Conservation (phyloP, 30 jellyfish, hydroid and myxozoan genomes). For the Phacellophora camtschatica region DNA sequence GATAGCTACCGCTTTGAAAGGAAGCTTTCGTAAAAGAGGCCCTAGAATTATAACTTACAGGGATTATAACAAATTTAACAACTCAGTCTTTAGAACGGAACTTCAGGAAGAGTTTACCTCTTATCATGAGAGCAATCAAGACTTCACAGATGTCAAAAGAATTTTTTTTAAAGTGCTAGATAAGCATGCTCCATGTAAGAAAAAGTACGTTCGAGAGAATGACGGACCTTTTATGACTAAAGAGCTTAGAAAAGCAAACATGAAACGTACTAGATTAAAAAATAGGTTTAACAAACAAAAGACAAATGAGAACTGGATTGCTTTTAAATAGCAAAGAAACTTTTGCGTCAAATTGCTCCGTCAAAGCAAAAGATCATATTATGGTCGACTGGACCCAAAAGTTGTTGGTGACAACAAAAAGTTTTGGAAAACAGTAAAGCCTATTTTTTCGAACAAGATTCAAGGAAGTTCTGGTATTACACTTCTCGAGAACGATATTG, state of each 20-base stretch:
- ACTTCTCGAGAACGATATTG: constrained; percentile 4
- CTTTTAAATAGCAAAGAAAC: constrained; percentile 28
- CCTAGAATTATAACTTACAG: constrained; percentile 12
- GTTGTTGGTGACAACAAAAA: constrained; percentile 4
- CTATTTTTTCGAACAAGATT: constrained; percentile 32
- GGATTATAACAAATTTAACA: neutral
- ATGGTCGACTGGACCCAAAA: constrained; percentile 33
- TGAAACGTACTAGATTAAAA: constrained; percentile 34
- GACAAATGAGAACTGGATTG: constrained; percentile 32
- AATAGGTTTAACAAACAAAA: constrained; percentile 13
- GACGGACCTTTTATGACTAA: too few species aligned
- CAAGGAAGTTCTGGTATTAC: constrained; percentile 12
- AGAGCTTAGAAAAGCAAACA: constrained; percentile 39
- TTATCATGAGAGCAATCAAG: neutral
- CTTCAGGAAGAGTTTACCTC: constrained; percentile 4
- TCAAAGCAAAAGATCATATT: constrained; percentile 2
- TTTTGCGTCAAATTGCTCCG: constrained; percentile 37
- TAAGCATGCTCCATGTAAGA: constrained; percentile 33
- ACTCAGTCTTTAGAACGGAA: neutral
- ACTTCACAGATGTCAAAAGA: neutral
- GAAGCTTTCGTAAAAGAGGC: too few species aligned
- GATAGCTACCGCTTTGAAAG: constrained; percentile 1
- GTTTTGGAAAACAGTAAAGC: constrained; percentile 53
- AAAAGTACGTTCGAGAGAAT: too few species aligned
- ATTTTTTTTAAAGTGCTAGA: constrained; percentile 9